Conservation (phyloP, 2,797 vertebrate species). For the Ctenochaetus hawaiiensis region DNA sequence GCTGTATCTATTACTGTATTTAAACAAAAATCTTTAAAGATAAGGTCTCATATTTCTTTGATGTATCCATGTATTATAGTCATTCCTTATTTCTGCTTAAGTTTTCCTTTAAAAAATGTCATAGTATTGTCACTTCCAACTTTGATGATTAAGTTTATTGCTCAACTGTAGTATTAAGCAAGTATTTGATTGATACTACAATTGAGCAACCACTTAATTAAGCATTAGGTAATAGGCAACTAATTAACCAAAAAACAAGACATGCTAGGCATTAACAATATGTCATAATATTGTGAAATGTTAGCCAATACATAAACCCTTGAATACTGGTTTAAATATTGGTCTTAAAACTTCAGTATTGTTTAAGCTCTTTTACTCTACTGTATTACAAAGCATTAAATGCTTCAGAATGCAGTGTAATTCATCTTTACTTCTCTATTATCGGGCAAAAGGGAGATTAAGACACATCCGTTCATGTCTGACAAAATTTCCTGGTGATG, state of each 20-base stretch:
- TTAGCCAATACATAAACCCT: not conserved
- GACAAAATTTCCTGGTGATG: slow-evolving; percentile 34
- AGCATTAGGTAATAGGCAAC: not conserved
- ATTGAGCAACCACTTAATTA: too few relatives aligned
- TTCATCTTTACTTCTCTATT: not conserved
- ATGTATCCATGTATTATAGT: not conserved
- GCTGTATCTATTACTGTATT: not conserved
- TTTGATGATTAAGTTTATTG: too few relatives aligned
- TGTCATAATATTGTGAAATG: not conserved
- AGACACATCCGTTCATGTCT: slow-evolving; percentile 20
- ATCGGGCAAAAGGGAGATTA: not conserved
- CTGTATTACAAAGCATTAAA: not conserved
- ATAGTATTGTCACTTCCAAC: too few relatives aligned
- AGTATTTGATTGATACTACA: too few relatives aligned
- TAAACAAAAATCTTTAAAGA: too few relatives aligned
- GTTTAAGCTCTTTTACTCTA: too few relatives aligned
- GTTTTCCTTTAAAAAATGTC: too few relatives aligned
- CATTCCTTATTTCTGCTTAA: not conserved
- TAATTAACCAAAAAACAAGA: too few relatives aligned
- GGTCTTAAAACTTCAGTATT: not conserved
- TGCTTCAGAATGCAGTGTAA: not conserved
- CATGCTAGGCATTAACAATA: not conserved
- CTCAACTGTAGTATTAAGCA: too few relatives aligned
- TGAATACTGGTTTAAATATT: not conserved
- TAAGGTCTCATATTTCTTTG: not conserved